Percentiles rank a stretch among this genome's conserved stretches.
phyloP scores from a whole-genome alignment of 2,113 vertebrate genomes.

The Lethenteron reissneri region DNA sequence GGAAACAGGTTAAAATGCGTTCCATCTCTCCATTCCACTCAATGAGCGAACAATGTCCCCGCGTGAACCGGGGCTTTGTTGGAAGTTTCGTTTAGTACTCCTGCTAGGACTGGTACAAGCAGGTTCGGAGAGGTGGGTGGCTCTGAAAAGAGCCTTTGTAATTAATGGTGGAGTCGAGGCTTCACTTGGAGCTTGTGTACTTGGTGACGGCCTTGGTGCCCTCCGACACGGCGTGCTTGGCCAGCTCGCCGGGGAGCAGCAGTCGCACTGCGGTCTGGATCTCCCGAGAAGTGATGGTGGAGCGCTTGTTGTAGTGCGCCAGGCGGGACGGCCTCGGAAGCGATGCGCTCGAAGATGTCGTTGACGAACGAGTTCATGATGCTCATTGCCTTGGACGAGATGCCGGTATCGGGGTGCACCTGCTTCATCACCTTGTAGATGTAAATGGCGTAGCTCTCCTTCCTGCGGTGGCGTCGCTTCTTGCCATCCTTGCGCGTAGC shows the following conservation, averaged over 20 bases:
- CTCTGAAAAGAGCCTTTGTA: too few relatives aligned
- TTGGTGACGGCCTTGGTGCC: too few relatives aligned
- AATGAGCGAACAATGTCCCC: too few relatives aligned
- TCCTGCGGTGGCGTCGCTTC: conserved; percentile 25
- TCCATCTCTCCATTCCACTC: too few relatives aligned
- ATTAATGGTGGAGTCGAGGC: too few relatives aligned
- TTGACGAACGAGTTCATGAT: conserved; percentile 41
- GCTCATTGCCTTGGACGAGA: conserved; percentile 38
- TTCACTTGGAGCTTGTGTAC: too few relatives aligned
- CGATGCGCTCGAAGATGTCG: conserved; percentile 33
- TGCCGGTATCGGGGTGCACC: conserved; percentile 38
- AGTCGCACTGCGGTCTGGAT: conserved; percentile 52
- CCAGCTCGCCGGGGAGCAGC: conserved; percentile 31
- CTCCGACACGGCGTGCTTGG: too few relatives aligned
- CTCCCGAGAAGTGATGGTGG: conserved; percentile 34
- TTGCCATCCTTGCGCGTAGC: conserved; percentile 31
- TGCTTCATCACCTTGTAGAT: conserved; percentile 27
- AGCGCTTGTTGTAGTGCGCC: conserved; percentile 25
- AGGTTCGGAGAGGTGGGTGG: too few relatives aligned
- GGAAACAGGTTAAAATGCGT: too few relatives aligned
- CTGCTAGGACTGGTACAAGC: too few relatives aligned
- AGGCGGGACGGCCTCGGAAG: conserved; percentile 22
- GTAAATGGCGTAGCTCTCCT: conserved; percentile 32
- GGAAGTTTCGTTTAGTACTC: too few relatives aligned
- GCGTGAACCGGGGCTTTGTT: too few relatives aligned